Percentiles rank a stretch among this genome's conserved stretches.
Evolutionary conservation across 2,888 invertebrate genomes (phyloP).

Genomic region (Eulithis testata): DNA sequence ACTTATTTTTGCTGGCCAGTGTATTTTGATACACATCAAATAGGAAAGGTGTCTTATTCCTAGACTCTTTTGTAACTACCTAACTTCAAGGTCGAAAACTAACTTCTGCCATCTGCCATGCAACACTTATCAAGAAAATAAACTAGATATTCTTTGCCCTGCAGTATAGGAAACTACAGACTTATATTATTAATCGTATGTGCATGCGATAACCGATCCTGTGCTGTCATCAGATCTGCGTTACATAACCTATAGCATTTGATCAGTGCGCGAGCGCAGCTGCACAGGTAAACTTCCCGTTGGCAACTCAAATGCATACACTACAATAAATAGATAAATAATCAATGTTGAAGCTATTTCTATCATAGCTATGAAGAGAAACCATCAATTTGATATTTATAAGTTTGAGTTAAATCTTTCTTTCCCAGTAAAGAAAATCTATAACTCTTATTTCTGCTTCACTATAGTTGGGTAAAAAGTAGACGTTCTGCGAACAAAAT

Average conservation of each 20-base stretch:
- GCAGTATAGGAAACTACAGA: no score
- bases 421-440: no score
- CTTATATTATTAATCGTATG: neutral
- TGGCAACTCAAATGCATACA: conserved; percentile 36
- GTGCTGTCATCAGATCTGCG: conserved; percentile 8
- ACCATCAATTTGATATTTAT: neutral
- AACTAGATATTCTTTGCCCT: conserved; percentile 2
- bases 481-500: no score
- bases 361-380: conserved; percentile 10
- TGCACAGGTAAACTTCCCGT: conserved; percentile 36
- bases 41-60: neutral
- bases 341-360: conserved; percentile 27
- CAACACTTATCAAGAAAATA: neutral
- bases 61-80: neutral
- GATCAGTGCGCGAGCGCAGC: conserved; percentile 18
- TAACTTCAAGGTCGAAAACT: no score
- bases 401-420: neutral
- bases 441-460: no score
- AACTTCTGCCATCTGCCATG: neutral
- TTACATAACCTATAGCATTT: conserved; percentile 19
- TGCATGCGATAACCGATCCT: conserved; percentile 7
- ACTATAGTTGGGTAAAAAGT: no score
- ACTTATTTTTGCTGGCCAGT: no score
- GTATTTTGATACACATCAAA: conserved; percentile 9
- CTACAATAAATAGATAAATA: conserved; percentile 33